phyloP scores from a whole-genome alignment of 1,140 invertebrate genomes.

The Andricus grossulariae region DNA sequence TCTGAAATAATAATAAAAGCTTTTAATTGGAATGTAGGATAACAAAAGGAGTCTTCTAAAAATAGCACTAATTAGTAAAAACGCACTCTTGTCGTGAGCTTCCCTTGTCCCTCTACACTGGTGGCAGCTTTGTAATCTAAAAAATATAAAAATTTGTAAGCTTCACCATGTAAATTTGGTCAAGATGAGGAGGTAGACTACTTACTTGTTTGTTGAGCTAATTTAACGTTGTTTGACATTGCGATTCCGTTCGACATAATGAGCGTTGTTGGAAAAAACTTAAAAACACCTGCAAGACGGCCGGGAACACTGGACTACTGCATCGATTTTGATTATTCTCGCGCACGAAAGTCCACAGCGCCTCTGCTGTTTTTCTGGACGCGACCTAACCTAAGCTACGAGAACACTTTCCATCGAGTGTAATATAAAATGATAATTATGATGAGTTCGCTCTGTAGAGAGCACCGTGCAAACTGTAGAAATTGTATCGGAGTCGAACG shows the following conservation, averaged over 20 bases:
- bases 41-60: constrained; percentile 2
- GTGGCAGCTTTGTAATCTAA: constrained; percentile 35
- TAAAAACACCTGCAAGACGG: constrained; percentile 24
- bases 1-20: constrained; percentile 44
- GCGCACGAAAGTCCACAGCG: constrained; percentile 44
- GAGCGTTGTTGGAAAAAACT: constrained; percentile 2
- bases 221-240: constrained; percentile 41
- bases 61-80: constrained; percentile 38
- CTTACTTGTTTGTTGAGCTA: constrained; percentile 47
- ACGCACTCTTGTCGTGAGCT: constrained; percentile 48
- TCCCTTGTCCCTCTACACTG: constrained; percentile 37
- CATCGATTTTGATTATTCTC: constrained; percentile 59
- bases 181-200: neutral
- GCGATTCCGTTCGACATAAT: constrained; percentile 60
- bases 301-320: constrained; percentile 46
- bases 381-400: constrained; percentile 43
- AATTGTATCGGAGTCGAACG: no score
- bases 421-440: constrained; percentile 2
- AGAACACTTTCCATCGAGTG: constrained; percentile 13
- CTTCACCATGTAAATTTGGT: constrained; percentile 7
- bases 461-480: no score
- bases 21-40: neutral
- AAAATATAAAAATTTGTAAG: constrained; percentile 37
- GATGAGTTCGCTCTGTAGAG: neutral
- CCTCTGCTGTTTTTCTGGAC: constrained; percentile 39